These are phyloP conservation scores for Rhodophaea formosa DNA, from an alignment of 2,888 invertebrate species.

Conservation along the genomic window DNA sequence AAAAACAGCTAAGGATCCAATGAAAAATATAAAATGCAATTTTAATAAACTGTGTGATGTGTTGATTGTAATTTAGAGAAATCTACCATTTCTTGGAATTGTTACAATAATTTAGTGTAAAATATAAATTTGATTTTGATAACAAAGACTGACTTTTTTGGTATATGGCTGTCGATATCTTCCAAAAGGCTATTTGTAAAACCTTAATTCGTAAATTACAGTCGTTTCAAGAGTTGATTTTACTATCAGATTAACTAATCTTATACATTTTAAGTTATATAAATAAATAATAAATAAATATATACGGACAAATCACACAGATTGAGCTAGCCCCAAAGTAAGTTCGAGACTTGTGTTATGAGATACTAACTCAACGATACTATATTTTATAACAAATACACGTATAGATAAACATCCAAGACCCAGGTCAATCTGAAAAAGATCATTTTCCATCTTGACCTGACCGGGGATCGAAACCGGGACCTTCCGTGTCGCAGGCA, in stretches of 20 bases:
- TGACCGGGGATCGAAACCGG: too few relatives aligned
- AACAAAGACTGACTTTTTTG: background rate
- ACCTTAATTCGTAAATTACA: background rate
- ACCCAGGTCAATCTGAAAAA: too few relatives aligned
- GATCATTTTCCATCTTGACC: too few relatives aligned
- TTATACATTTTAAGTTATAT: background rate
- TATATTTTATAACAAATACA: too few relatives aligned
- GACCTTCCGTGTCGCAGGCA: too few relatives aligned
- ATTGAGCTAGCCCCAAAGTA: too few relatives aligned
- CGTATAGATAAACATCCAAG: too few relatives aligned
- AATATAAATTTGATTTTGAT: background rate
- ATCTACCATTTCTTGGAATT: background rate
- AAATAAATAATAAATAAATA: background rate
- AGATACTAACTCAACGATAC: too few relatives aligned
- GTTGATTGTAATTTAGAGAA: background rate
- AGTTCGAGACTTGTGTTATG: too few relatives aligned
- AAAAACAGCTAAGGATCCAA: conserved; percentile 7
- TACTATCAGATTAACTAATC: background rate
- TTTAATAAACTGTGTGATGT: background rate
- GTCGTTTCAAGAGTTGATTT: background rate
- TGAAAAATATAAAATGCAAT: background rate
- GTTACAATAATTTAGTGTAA: background rate
- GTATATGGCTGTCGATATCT: background rate
- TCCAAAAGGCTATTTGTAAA: background rate
- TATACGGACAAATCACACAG: too few relatives aligned